phyloP scores from a whole-genome alignment of 2,113 vertebrate genomes.

The Tor tambroides region DNA sequence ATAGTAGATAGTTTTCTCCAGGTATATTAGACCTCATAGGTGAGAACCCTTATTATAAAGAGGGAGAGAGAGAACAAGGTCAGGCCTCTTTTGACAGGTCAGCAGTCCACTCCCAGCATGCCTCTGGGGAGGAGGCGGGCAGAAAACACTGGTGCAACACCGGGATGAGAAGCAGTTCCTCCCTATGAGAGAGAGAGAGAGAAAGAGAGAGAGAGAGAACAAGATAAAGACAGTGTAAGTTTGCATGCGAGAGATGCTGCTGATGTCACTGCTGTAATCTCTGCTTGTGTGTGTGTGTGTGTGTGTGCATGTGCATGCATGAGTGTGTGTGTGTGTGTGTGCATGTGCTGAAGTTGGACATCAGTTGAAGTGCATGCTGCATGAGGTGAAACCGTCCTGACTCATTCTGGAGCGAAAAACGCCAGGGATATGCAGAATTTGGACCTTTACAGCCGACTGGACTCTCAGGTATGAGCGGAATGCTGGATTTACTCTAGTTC shows the following conservation, averaged over 20 bases:
- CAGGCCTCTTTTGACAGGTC: conserved; percentile 38
- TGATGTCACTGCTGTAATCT: conserved; percentile 83
- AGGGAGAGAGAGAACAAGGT: conserved; percentile 34
- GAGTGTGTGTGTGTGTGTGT: conserved; percentile 45
- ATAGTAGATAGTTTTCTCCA: too few relatives aligned
- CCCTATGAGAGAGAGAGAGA: conserved; percentile 33
- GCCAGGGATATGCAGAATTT: conserved; percentile 73
- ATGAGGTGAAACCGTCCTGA: conserved; percentile 18
- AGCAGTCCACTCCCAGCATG: conserved; percentile 41
- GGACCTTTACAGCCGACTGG: conserved; percentile 80
- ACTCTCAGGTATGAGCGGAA: conserved; percentile 80
- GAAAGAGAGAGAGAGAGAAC: conserved; percentile 27
- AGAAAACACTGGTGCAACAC: background rate
- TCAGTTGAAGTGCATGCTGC: conserved; percentile 49
- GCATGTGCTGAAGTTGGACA: conserved; percentile 29
- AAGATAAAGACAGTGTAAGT: conserved; percentile 34
- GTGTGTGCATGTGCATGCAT: conserved; percentile 48
- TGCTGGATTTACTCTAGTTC: background rate
- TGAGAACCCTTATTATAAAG: background rate
- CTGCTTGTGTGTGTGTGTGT: conserved; percentile 69
- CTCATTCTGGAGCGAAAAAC: conserved; percentile 56
- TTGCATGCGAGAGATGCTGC: conserved; percentile 65
- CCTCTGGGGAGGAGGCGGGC: conserved; percentile 41
- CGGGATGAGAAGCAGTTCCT: conserved; percentile 32
- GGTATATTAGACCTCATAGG: background rate